Conservation (phyloP, 2,113 vertebrate genomes). For the Columbina picui region DNA sequence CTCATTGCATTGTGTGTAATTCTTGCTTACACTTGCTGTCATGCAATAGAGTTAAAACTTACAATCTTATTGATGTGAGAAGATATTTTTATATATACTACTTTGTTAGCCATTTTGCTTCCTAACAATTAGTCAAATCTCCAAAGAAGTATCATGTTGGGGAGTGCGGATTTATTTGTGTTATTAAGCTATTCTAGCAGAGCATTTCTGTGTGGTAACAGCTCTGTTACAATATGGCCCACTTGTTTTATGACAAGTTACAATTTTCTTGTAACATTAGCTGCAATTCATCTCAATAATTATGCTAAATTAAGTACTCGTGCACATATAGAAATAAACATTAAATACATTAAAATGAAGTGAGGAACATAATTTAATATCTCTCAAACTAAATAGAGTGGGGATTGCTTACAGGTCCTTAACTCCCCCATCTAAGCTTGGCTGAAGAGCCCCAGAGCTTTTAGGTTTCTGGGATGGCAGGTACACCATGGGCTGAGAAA, state of each 20-base stretch:
- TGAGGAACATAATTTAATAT: conserved; percentile 62
- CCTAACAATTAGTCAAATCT: conserved; percentile 78
- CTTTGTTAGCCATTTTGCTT: conserved; percentile 77
- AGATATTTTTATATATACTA: conserved; percentile 78
- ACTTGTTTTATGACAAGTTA: conserved; percentile 81
- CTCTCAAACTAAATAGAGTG: neutral
- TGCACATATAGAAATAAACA: conserved; percentile 77
- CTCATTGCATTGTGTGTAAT: conserved; percentile 68
- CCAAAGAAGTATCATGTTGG: conserved; percentile 66
- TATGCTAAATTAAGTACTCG: conserved; percentile 78
- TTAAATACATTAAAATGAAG: conserved; percentile 71
- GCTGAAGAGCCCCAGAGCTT: neutral
- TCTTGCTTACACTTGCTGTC: conserved; percentile 78
- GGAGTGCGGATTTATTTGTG: conserved; percentile 66
- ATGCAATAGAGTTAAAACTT: conserved; percentile 73
- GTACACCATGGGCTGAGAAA: neutral
- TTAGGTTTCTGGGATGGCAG: fast-evolving
- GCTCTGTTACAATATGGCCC: conserved; percentile 69
- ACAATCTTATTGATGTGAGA: conserved; percentile 70
- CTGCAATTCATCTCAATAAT: conserved; percentile 81
- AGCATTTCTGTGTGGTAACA: conserved; percentile 61
- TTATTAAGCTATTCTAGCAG: conserved; percentile 71
- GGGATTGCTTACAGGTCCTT: neutral
- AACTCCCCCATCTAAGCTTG: neutral
- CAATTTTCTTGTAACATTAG: conserved; percentile 83